A percentile compares a stretch with the other conserved stretches of the same genome.
phyloP scores from a whole-genome alignment of 1,140 invertebrate genomes.

The Drosophila biarmipes region DNA sequence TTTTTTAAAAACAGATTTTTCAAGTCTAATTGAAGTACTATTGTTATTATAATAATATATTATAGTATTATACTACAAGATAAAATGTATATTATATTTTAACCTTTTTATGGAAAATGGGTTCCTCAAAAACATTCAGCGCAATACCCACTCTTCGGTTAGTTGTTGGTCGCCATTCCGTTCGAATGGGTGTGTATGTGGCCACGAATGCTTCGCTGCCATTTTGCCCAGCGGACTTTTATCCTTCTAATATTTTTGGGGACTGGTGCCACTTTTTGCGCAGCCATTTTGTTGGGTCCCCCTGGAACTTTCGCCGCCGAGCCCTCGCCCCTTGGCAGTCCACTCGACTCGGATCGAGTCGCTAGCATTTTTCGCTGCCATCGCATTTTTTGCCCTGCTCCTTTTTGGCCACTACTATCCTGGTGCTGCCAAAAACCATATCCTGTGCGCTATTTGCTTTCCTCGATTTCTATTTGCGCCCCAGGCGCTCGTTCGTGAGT shows the following conservation, averaged over 20 bases:
- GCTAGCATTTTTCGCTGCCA: conserved; percentile 61
- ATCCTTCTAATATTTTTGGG: conserved; percentile 74
- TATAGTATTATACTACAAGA: too few species aligned
- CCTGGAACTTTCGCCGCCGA: background rate
- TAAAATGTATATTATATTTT: too few species aligned
- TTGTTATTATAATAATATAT: too few species aligned
- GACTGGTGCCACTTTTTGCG: conserved; percentile 78
- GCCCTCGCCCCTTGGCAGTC: conserved; percentile 4
- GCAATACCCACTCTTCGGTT: conserved; percentile 13
- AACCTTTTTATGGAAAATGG: background rate
- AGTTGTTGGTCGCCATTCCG: conserved; percentile 60
- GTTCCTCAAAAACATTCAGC: background rate
- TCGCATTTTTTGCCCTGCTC: conserved; percentile 63
- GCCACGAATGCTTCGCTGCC: conserved; percentile 39
- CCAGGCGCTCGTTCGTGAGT: conserved; percentile 33
- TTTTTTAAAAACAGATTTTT: too few species aligned
- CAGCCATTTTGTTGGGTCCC: conserved; percentile 73
- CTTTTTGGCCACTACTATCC: conserved; percentile 66
- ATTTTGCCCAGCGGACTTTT: conserved; percentile 50
- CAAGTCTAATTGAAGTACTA: too few species aligned
- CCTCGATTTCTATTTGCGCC: conserved; percentile 81
- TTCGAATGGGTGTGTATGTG: conserved; percentile 38
- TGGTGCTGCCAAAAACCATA: conserved; percentile 76
- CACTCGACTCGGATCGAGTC: conserved; percentile 48
- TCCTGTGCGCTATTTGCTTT: conserved; percentile 80